phyloP scores from a whole-genome alignment of 1,140 invertebrate genomes.

The Sogatella furcifera region DNA sequence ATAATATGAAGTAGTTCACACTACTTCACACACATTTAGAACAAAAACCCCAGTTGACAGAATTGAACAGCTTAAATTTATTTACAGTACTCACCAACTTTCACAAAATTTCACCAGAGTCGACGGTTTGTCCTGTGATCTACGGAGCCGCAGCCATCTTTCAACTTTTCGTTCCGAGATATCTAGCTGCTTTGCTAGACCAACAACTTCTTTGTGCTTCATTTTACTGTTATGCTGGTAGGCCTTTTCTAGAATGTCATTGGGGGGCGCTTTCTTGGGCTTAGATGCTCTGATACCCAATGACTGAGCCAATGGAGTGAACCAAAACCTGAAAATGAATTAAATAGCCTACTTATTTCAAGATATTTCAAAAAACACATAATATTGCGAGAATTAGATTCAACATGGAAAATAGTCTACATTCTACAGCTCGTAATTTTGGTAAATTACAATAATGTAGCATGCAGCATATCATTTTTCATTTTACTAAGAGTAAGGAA shows the following conservation, averaged over 20 bases:
- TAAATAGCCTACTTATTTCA: neutral
- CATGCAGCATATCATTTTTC: too few relatives aligned
- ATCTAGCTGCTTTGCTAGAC: constrained; percentile 75
- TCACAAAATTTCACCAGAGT: constrained; percentile 88
- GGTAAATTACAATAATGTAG: too few relatives aligned
- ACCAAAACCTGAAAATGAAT: constrained; percentile 53
- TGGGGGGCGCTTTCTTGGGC: constrained; percentile 56
- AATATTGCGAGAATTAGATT: neutral
- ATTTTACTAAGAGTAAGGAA: too few relatives aligned
- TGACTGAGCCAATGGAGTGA: constrained; percentile 60
- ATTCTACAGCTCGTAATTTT: too few relatives aligned
- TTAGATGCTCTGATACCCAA: constrained; percentile 66
- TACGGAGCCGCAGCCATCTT: constrained; percentile 74
- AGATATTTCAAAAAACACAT: too few relatives aligned
- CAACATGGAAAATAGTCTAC: too few relatives aligned
- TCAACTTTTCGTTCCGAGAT: constrained; percentile 81
- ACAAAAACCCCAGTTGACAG: too few relatives aligned
- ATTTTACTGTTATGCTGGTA: constrained; percentile 51
- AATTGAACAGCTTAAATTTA: neutral
- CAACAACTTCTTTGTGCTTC: constrained; percentile 63
- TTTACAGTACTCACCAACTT: constrained; percentile 46
- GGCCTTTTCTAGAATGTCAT: constrained; percentile 59
- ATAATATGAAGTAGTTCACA: too few relatives aligned
- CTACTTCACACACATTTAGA: too few relatives aligned
- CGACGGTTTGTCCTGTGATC: constrained; percentile 73